Base-by-base conservation (phyloP, 2,113 vertebrate species). In the Mormyrus lacerda region DNA sequence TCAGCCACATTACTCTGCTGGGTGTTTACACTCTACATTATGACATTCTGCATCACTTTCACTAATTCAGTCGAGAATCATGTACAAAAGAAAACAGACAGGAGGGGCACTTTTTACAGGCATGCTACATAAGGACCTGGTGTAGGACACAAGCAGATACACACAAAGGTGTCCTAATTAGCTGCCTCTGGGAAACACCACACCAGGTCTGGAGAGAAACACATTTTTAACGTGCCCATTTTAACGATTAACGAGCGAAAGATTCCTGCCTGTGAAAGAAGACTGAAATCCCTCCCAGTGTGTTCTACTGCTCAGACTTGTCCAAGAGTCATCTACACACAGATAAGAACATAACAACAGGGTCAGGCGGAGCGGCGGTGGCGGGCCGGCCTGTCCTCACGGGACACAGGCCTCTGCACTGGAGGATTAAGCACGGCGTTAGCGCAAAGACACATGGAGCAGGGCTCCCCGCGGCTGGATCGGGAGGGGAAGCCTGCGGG, bases 271-370 rank as follows among this genome's bases (percentile, higher is more conserved):
- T 97, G 96, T 96, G 96, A 96, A 96, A 96, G 96, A 95, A 97
- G 96, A 96, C 95, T 95, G 95, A 96, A 96, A 95, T 96, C 96
- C 95, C 96, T 97, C 95, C 96, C 95, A 95, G 95, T 96, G 95
- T 96, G 95, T 94, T 95, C 95, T 97, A 96, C 95, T 95, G 95
- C 95, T 96, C 95, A 95, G 95, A 97, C 95, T 96, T 96, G 96
- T 96, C 96, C 96, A 96, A 97, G 95, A 96, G 96, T 95, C 96
- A 97, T 96, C 96, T 96, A 97, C 95, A 95, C 95, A 96, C 96
- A 95, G 96, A 96, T 96, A 97, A 96, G 96, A 96, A 96, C 53
- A 55, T 55, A 55, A 55, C 95, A 96, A 96, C 96, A 95, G 95
- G 96, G 89, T 96, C 96, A 97, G 94, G 96, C 94, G 95, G 91